Evolutionary conservation across 2,888 invertebrate species (phyloP).

Genomic region (Tridacna gigas): DNA sequence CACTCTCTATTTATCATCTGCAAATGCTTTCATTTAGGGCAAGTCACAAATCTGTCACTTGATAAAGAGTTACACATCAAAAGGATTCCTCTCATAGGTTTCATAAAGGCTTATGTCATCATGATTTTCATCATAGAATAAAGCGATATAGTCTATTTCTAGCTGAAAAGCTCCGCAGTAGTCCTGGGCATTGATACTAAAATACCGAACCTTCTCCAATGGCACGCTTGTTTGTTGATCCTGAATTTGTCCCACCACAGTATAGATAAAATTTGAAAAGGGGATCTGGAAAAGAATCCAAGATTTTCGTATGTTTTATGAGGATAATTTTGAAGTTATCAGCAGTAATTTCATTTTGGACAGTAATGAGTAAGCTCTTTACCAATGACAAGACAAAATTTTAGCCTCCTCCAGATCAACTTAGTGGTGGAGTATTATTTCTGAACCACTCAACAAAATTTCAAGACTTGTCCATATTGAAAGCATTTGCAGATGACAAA

Average conservation of each 20-base stretch:
- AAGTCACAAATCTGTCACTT: too few relatives aligned
- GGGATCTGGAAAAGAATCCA: constrained; percentile 90
- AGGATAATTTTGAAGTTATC: too few relatives aligned
- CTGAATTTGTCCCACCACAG: constrained; percentile 93
- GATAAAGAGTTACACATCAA: constrained; percentile 2
- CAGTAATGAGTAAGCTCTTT: too few relatives aligned
- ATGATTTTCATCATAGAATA: constrained; percentile 92
- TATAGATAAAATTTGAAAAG: constrained; percentile 95
- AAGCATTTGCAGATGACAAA: too few relatives aligned
- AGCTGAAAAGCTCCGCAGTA: constrained; percentile 93
- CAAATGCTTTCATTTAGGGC: too few relatives aligned
- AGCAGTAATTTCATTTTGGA: too few relatives aligned
- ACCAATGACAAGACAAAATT: too few relatives aligned
- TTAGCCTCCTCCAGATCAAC: too few relatives aligned
- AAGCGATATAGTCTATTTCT: constrained; percentile 96
- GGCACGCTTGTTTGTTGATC: constrained; percentile 90
- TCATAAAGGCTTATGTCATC: constrained; percentile 96
- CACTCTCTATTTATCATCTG: too few relatives aligned
- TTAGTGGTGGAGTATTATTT: too few relatives aligned
- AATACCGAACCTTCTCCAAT: constrained; percentile 88
- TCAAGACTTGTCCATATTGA: too few relatives aligned
- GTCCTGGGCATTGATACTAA: constrained; percentile 94
- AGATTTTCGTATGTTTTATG: background rate
- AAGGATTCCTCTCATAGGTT: constrained; percentile 88
- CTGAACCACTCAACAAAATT: too few relatives aligned